Conservation (phyloP, 1,140 invertebrate species). For the Chymomyza costata region DNA sequence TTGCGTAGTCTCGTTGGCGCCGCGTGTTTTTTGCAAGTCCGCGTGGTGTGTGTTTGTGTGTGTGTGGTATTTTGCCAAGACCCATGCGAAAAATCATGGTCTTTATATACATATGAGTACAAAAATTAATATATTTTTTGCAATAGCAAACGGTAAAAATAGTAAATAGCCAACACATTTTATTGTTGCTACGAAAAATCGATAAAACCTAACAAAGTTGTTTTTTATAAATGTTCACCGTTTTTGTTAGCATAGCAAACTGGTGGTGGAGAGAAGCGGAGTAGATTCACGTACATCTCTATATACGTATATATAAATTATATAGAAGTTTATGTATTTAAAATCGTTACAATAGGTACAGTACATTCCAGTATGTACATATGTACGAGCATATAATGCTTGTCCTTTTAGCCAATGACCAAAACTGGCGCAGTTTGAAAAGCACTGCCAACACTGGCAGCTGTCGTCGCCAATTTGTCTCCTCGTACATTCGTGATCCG, state of each 20-base stretch:
- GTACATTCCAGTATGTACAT: too few relatives aligned
- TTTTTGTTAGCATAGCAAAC: constrained; percentile 1
- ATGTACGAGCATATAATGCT: too few relatives aligned
- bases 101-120: constrained; percentile 6
- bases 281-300: not conserved
- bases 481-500: too few relatives aligned
- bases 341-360: too few relatives aligned
- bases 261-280: not conserved
- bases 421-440: too few relatives aligned
- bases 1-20: constrained; percentile 61
- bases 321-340: too few relatives aligned
- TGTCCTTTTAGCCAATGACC: too few relatives aligned
- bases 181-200: constrained; percentile 1
- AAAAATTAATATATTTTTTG: constrained; percentile 19
- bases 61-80: constrained; percentile 18
- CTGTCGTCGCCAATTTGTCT: constrained; percentile 49
- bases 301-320: too few relatives aligned
- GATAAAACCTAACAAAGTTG: too few relatives aligned
- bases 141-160: constrained; percentile 15
- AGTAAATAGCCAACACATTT: too few relatives aligned
- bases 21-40: constrained; percentile 46
- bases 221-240: not conserved
- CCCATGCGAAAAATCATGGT: too few relatives aligned
- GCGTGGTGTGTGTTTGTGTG: constrained; percentile 13
- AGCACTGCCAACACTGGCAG: constrained; percentile 39